A percentile compares a stretch with the other conserved stretches of the same genome.
Conservation (phyloP, 2,113 vertebrate species). For the Triplophysa tibetana region DNA sequence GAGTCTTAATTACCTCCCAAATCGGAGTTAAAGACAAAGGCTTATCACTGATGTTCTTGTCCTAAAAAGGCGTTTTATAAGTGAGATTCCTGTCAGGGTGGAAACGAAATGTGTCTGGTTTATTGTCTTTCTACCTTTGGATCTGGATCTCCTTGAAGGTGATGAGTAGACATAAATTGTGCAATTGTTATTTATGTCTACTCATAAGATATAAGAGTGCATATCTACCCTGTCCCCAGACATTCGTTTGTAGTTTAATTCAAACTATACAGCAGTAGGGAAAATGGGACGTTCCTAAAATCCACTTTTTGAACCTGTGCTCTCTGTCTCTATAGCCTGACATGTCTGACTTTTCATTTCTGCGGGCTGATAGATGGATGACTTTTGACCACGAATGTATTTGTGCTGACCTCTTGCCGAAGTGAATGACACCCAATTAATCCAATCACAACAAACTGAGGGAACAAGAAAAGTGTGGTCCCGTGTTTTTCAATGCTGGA, state of each 20-base stretch:
- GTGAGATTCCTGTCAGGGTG: background rate
- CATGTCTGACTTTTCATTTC: constrained; percentile 81
- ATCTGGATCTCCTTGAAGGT: constrained; percentile 29
- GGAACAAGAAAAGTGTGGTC: constrained; percentile 60
- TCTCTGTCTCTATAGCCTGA: constrained; percentile 73
- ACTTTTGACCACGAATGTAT: constrained; percentile 79
- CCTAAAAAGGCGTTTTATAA: background rate
- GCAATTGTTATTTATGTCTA: constrained; percentile 6
- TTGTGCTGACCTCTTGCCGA: constrained; percentile 77
- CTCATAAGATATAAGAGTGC: constrained; percentile 6
- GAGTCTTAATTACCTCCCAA: constrained; percentile 43
- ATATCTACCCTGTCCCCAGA: background rate
- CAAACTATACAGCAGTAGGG: constrained; percentile 56
- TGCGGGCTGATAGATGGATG: constrained; percentile 80
- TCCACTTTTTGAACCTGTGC: constrained; percentile 76
- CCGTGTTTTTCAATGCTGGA: constrained; percentile 57
- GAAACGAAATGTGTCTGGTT: background rate
- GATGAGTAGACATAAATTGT: constrained; percentile 29
- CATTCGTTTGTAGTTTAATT: constrained; percentile 33
- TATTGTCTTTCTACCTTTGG: constrained; percentile 10
- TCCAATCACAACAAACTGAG: constrained; percentile 72
- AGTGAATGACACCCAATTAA: constrained; percentile 82
- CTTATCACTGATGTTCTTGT: background rate
- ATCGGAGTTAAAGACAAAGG: constrained; percentile 19
- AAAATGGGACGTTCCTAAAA: constrained; percentile 70